Conservation (phyloP, 2,797 vertebrate species). For the Okamejei kenojei region DNA sequence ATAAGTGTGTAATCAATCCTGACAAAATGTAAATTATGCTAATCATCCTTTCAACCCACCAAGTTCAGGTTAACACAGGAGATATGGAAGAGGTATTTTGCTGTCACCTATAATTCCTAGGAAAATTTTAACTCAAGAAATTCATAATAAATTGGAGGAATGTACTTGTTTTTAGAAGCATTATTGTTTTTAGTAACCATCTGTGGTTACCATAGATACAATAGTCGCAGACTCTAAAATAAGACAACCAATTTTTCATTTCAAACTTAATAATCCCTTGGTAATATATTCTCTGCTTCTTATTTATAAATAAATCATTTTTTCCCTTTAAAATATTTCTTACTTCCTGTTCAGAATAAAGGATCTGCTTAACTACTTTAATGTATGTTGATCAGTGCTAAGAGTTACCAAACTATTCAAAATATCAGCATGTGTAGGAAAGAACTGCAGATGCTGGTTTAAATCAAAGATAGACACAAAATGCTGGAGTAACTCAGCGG, state of each 20-base stretch:
- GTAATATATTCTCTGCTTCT: background rate
- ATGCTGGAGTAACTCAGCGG: too few species aligned
- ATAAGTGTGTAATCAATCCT: background rate
- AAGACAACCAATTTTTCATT: background rate
- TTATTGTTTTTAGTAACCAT: background rate
- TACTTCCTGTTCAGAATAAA: background rate
- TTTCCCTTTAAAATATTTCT: background rate
- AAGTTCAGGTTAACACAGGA: background rate
- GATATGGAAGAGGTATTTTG: background rate
- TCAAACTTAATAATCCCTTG: background rate
- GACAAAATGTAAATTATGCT: conserved; percentile 12
- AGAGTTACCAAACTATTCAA: too few species aligned
- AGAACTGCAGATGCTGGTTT: too few species aligned
- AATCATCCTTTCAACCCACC: background rate
- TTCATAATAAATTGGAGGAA: conserved; percentile 20
- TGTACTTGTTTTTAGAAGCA: background rate
- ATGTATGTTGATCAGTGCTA: background rate
- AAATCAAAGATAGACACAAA: too few species aligned
- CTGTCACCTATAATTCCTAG: background rate
- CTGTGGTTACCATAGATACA: background rate
- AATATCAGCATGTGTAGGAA: too few species aligned
- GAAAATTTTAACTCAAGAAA: background rate
- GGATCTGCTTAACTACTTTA: background rate
- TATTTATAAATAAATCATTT: background rate
- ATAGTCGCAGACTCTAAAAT: background rate